Conservation (phyloP, 2,113 vertebrate species). For the Pteropus alecto region DNA sequence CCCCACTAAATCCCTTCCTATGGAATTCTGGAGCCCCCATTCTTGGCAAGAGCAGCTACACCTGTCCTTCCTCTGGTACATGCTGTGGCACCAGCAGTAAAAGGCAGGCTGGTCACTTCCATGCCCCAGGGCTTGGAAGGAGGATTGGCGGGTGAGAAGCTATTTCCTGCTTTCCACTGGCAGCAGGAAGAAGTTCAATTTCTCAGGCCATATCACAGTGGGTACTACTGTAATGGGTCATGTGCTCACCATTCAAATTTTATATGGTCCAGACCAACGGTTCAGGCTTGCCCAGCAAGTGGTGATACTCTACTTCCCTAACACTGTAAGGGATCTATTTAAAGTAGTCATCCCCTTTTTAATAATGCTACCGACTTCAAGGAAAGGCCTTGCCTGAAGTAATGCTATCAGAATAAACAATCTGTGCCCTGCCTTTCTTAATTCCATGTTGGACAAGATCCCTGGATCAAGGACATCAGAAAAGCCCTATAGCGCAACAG, state of each 20-base stretch:
- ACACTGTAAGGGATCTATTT: background rate
- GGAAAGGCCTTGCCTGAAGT: background rate
- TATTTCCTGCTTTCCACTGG: background rate
- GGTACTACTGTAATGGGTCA: background rate
- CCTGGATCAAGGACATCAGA: background rate
- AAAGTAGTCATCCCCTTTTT: background rate
- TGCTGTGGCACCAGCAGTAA: background rate
- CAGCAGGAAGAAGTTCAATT: background rate
- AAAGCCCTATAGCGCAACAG: background rate
- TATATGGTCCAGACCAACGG: background rate
- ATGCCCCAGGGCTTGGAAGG: background rate
- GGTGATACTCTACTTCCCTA: background rate
- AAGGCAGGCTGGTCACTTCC: background rate
- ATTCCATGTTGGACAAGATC: conserved; percentile 31
- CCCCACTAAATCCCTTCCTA: background rate
- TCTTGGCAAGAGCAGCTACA: background rate
- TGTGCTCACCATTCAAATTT: background rate
- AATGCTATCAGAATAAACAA: background rate
- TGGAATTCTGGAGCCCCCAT: background rate
- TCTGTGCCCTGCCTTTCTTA: conserved; percentile 15
- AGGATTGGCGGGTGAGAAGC: background rate
- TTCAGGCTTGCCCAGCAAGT: background rate
- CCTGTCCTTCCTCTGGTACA: background rate
- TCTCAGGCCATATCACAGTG: background rate
- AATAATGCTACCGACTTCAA: background rate